Evolutionary conservation across 2,888 invertebrate species (phyloP).

Genomic region (Polydrusus pterygomalis): DNA sequence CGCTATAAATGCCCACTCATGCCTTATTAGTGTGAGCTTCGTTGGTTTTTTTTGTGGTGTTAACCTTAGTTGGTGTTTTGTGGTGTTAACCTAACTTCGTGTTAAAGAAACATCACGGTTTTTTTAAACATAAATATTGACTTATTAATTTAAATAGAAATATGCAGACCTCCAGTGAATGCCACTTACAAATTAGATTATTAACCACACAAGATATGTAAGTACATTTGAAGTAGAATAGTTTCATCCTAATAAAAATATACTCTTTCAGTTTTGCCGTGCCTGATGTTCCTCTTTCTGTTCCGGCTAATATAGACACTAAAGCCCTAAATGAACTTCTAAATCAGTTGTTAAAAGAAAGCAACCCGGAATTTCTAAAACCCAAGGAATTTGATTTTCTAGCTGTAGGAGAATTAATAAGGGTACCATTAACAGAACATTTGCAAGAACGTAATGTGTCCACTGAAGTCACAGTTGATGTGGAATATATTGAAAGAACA

Average conservation of each 20-base stretch:
- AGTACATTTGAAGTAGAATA: constrained; percentile 68
- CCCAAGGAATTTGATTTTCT: constrained; percentile 90
- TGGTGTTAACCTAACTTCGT: not conserved
- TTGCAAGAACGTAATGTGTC: constrained; percentile 84
- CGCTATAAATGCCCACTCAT: too few species aligned
- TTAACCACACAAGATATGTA: constrained; percentile 88
- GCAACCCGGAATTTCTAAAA: constrained; percentile 69
- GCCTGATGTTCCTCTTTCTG: constrained; percentile 88
- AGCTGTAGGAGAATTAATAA: constrained; percentile 87
- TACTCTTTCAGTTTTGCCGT: constrained; percentile 83
- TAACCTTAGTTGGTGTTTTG: too few species aligned
- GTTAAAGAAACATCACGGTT: not conserved
- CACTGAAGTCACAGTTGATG: constrained; percentile 88
- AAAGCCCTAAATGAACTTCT: constrained; percentile 85
- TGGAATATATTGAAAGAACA: constrained; percentile 93
- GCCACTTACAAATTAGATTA: constrained; percentile 85
- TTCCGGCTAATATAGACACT: constrained; percentile 82
- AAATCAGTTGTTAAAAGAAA: constrained; percentile 84
- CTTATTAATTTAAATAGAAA: not conserved
- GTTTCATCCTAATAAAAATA: constrained; percentile 11
- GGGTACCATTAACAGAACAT: constrained; percentile 82
- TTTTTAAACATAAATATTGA: not conserved
- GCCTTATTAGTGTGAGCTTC: too few species aligned
- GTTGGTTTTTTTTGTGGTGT: too few species aligned
- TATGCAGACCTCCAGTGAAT: constrained; percentile 68